Percentiles rank a stretch among this genome's conserved stretches.
These are phyloP conservation scores for Gisinianus flammeolus DNA, from an alignment of 2,888 invertebrate genomes.

Conservation along the genomic window DNA sequence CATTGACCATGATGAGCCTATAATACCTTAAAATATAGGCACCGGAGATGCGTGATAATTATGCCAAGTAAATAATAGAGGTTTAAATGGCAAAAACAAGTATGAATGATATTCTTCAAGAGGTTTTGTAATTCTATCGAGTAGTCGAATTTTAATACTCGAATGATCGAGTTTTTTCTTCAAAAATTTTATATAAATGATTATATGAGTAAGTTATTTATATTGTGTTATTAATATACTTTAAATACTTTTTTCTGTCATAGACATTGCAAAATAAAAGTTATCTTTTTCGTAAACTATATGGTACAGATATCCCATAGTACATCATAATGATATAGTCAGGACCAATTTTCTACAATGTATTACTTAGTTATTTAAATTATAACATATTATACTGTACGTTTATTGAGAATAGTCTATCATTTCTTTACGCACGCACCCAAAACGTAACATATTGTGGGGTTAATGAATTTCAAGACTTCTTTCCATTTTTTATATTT, in stretches of 20 bases:
- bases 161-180: background rate
- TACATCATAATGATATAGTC: background rate
- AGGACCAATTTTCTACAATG: too few relatives aligned
- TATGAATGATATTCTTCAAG: too few relatives aligned
- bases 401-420: background rate
- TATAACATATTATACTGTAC: too few relatives aligned
- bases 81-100: too few relatives aligned
- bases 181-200: constrained; percentile 21
- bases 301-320: constrained; percentile 14
- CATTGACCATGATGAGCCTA: too few relatives aligned
- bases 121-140: too few relatives aligned
- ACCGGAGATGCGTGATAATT: too few relatives aligned
- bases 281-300: constrained; percentile 35
- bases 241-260: background rate
- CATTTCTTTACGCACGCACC: background rate
- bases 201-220: too few relatives aligned
- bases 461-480: constrained; percentile 23
- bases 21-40: too few relatives aligned
- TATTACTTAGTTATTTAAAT: too few relatives aligned
- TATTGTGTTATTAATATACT: too few relatives aligned
- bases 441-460: background rate
- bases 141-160: constrained; percentile 28
- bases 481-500: constrained; percentile 2
- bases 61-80: too few relatives aligned
- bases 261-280: constrained; percentile 39